Evolutionary conservation across 2,888 invertebrate species (phyloP).

Genomic region (Baccha elongata): DNA sequence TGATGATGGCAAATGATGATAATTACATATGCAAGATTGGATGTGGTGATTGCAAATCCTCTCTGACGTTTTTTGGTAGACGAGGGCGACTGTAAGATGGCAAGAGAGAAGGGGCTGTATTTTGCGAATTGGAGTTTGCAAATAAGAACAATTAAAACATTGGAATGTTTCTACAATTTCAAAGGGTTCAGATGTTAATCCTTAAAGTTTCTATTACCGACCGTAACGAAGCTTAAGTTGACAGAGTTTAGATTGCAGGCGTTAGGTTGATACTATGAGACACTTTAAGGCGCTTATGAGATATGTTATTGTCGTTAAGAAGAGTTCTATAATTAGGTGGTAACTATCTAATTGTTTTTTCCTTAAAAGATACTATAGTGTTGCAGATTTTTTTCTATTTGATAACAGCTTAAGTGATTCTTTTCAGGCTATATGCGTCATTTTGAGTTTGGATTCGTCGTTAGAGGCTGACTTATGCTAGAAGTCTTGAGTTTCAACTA

Average conservation of each 20-base stretch:
- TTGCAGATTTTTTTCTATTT: no score
- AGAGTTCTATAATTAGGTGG: not conserved
- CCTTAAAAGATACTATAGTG: no score
- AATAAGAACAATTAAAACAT: not conserved
- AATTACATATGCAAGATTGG: conserved; percentile 71
- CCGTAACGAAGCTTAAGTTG: not conserved
- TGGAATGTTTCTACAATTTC: not conserved
- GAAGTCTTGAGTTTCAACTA: no score
- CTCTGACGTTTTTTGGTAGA: not conserved
- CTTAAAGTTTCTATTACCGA: not conserved
- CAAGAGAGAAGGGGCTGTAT: not conserved
- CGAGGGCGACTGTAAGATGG: not conserved
- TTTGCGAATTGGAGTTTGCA: not conserved
- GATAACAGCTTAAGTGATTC: no score
- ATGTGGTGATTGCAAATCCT: conserved; percentile 53
- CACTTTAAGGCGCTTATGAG: not conserved
- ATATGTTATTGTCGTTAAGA: not conserved
- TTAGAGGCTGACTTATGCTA: no score
- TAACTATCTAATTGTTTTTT: no score
- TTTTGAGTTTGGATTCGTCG: no score
- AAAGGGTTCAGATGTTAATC: not conserved
- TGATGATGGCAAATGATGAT: conserved; percentile 73
- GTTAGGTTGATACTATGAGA: not conserved
- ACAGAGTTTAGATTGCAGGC: not conserved
- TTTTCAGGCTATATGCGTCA: no score